A percentile compares a stretch with the other conserved stretches of the same genome.
Evolutionary conservation across 1,140 invertebrate genomes (phyloP).

Genomic region (Wasmannia auropunctata): DNA sequence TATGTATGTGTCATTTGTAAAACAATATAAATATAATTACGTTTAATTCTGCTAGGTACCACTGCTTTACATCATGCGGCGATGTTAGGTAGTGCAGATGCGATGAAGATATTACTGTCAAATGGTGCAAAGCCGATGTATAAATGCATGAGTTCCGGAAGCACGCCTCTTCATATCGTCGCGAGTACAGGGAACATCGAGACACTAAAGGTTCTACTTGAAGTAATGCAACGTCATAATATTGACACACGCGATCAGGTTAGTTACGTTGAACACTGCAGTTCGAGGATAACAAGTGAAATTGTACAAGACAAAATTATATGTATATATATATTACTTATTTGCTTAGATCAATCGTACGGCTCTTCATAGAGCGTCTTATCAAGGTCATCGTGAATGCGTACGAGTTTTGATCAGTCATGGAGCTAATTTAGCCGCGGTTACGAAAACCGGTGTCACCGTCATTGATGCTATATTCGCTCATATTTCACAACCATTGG

Average conservation of each 20-base stretch:
- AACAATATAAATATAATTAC: neutral
- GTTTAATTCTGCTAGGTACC: slow-evolving; percentile 15
- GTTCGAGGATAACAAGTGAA: neutral
- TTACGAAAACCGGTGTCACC: slow-evolving; percentile 46
- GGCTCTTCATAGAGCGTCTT: slow-evolving; percentile 60
- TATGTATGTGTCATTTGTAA: neutral
- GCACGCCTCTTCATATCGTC: slow-evolving; percentile 59
- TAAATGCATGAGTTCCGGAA: slow-evolving; percentile 45
- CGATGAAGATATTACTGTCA: slow-evolving; percentile 37
- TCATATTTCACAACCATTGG: slow-evolving; percentile 40
- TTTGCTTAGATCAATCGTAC: slow-evolving; percentile 48
- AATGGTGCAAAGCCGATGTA: slow-evolving; percentile 39
- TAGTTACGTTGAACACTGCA: neutral
- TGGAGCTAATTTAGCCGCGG: slow-evolving; percentile 51
- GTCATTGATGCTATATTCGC: slow-evolving; percentile 56
- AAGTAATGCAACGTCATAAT: neutral
- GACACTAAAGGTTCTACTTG: slow-evolving; percentile 32
- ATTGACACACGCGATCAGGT: slow-evolving; percentile 61
- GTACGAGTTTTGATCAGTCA: slow-evolving; percentile 34
- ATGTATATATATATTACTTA: no score
- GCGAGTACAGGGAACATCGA: slow-evolving; percentile 31
- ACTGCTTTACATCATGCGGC: slow-evolving; percentile 56
- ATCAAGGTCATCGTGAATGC: slow-evolving; percentile 49
- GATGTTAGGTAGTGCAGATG: slow-evolving; percentile 43
- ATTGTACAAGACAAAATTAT: neutral